Evolutionary conservation across 2,113 vertebrate genomes (phyloP).

Genomic region (Trematomus loennbergii): DNA sequence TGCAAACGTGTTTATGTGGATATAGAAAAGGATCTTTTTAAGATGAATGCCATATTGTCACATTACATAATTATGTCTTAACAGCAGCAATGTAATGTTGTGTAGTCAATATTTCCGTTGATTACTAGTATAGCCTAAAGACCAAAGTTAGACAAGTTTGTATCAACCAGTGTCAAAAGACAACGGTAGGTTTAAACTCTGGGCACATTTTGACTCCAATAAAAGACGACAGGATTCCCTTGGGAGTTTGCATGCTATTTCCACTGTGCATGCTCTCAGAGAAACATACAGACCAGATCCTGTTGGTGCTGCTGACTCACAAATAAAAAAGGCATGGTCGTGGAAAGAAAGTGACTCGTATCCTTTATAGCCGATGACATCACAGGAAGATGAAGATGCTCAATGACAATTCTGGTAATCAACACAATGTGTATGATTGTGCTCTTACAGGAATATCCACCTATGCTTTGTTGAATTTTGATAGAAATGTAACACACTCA

Average conservation of each 20-base stretch:
- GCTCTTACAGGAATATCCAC: too few relatives aligned
- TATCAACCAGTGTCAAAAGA: background rate
- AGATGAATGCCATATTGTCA: too few relatives aligned
- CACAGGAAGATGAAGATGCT: conserved; percentile 9
- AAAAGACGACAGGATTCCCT: conserved; percentile 15
- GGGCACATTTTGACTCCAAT: conserved; percentile 8
- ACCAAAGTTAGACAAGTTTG: background rate
- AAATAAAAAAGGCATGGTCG: background rate
- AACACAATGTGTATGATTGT: background rate
- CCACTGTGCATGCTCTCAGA: background rate
- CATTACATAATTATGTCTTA: too few relatives aligned
- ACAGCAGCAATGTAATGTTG: too few relatives aligned
- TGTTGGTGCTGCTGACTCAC: conserved; percentile 36
- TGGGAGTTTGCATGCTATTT: conserved; percentile 17
- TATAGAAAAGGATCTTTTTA: background rate
- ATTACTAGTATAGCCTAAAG: background rate
- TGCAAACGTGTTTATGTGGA: background rate
- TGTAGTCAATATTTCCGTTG: background rate
- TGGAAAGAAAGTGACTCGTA: conserved; percentile 1
- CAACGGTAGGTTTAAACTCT: background rate
- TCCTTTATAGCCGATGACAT: conserved; percentile 5
- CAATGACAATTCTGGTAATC: conserved; percentile 11
- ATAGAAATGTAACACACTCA: too few relatives aligned
- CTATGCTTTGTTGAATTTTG: too few relatives aligned
- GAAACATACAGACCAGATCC: conserved; percentile 10